Evolutionary conservation across 2,888 invertebrate species (phyloP), one percentile per base, ranked within the genome.

Genomic region (Diplazon laetatorius): DNA sequence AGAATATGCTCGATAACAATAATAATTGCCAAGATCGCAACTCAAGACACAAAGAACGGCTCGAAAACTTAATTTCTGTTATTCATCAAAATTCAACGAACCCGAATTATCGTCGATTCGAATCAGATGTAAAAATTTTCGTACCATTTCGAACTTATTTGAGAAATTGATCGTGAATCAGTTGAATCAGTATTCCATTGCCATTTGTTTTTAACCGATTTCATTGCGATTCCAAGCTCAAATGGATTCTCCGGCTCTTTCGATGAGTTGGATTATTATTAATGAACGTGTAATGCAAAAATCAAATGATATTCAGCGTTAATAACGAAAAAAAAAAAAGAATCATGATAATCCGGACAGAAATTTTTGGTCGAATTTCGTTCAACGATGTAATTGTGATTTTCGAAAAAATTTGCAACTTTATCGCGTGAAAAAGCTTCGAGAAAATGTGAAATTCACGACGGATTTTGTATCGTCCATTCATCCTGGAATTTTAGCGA

Each of bases 231-330:
- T 25, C 25, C 25, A 52, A n/a, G n/a, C 25, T 52, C 52, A 52
- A 52, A 52, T n/a, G 52, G 52, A 52, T 52, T 14, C 25, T 22
- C 3, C 14, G 14, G 25, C 14, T 48, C 46, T 48, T 48, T 18
- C 25, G 25, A 25, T 25, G 52, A 52, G 25, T 52, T 14, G 25
- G 52, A 25, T 12, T n/a, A n/a, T 12, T 25, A 52, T 8, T n/a
- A n/a, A n/a, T n/a, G n/a, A n/a, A 22, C 46, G 2, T 48, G 2
- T 0, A 25, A 52, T 52, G 25, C 25, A 52, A 25, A 52, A 50
- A 52, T 52, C 52, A 52, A 52, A 52, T n/a, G n/a, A 52, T 52
- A 52, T 52, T 52, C 52, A 52, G 25, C 14, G 25, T n/a, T n/a
- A 52, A 50, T 4, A 22, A 12, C 22, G n/a, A 50, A n/a, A 22